A percentile compares a stretch with the other conserved stretches of the same genome.
Evolutionary conservation across 2,113 vertebrate species (phyloP).

Genomic region (Zosterops hypoxanthus): DNA sequence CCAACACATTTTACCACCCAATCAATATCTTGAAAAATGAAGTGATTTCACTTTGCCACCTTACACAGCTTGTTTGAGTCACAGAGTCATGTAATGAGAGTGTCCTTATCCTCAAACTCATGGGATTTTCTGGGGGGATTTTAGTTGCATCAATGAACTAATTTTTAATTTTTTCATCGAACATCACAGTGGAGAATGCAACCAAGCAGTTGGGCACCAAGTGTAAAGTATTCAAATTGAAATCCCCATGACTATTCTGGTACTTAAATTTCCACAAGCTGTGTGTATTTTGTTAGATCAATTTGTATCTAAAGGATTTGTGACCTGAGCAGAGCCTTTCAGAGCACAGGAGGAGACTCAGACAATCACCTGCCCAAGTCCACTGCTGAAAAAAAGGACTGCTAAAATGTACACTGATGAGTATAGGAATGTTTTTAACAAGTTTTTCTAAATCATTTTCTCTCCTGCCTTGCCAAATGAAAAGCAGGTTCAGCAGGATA

Average conservation of each 20-base stretch:
- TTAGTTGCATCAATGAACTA: neutral
- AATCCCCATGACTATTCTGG: neutral
- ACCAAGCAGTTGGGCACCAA: neutral
- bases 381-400: neutral
- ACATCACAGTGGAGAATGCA: neutral
- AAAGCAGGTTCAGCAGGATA: neutral
- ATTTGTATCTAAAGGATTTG: neutral
- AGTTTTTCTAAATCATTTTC: neutral
- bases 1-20: neutral
- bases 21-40: neutral
- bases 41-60: neutral
- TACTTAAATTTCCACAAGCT: neutral
- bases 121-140: neutral
- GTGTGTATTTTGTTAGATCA: neutral
- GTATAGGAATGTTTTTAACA: neutral
- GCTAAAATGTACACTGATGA: neutral
- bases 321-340: neutral
- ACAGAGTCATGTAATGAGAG: neutral
- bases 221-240: neutral
- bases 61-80: neutral
- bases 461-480: neutral
- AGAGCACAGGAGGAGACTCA: neutral
- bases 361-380: neutral
- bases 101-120: neutral
- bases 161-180: neutral